Conservation (phyloP, 2,113 vertebrate genomes). For the Daphoenositta chrysoptera region DNA sequence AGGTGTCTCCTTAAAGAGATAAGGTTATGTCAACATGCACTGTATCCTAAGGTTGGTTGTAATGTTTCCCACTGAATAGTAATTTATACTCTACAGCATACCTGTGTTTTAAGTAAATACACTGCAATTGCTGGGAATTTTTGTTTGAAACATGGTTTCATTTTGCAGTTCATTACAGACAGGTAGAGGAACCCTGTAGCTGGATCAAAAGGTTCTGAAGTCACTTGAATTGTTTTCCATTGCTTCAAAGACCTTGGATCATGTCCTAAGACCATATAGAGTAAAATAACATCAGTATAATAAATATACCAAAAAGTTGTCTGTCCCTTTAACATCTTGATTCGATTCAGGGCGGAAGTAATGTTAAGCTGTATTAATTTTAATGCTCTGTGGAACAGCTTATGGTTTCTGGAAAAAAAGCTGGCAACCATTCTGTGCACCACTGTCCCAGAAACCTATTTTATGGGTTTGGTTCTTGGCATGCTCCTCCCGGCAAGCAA, state of each 20-base stretch:
- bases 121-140: neutral
- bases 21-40: neutral
- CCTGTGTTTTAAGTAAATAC: neutral
- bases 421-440: neutral
- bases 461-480: neutral
- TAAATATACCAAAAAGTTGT: neutral
- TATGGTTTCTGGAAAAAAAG: slow-evolving; percentile 52
- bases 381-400: slow-evolving; percentile 48
- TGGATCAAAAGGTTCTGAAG: neutral
- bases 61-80: neutral
- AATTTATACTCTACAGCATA: neutral
- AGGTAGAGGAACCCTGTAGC: neutral
- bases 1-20: neutral
- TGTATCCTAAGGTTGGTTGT: neutral
- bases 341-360: slow-evolving; percentile 29
- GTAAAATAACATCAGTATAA: neutral
- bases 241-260: neutral
- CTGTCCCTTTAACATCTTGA: slow-evolving; percentile 22
- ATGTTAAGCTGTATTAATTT: slow-evolving; percentile 50
- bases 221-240: neutral
- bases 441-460: slow-evolving; percentile 63
- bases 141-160: neutral
- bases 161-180: neutral
- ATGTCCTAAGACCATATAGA: neutral
- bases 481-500: neutral